A percentile compares a stretch with the other conserved stretches of the same genome.
phyloP scores from a whole-genome alignment of 2,888 invertebrate species.

The Melanostoma scalare region DNA sequence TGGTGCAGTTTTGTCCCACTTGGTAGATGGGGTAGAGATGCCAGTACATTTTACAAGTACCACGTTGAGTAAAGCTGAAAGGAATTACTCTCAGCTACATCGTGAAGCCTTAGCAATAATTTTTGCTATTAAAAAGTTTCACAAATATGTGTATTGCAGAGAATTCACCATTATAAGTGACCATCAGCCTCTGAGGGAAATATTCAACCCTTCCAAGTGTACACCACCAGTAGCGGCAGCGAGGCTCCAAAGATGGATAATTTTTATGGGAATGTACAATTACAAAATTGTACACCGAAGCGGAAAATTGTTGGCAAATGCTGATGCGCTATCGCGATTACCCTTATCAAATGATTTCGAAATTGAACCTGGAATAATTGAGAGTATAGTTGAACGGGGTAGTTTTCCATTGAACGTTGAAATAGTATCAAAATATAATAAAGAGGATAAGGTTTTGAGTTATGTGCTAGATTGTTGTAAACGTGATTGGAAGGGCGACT shows the following conservation, averaged over 20 bases:
- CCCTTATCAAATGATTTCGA: conserved; percentile 1
- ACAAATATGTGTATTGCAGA: conserved; percentile 77
- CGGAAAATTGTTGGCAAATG: conserved; percentile 17
- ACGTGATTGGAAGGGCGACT: conserved; percentile 13
- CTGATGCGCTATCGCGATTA: conserved; percentile 10
- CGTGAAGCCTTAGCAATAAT: conserved; percentile 33
- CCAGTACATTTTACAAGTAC: conserved; percentile 41
- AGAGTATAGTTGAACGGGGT: neutral
- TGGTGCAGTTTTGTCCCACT: conserved; percentile 10
- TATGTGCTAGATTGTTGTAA: neutral
- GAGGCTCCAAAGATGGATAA: conserved; percentile 38
- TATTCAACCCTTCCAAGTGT: conserved; percentile 54
- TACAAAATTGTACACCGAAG: conserved; percentile 10
- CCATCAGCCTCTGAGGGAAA: conserved; percentile 65
- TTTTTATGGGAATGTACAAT: conserved; percentile 30
- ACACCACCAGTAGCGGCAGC: conserved; percentile 21
- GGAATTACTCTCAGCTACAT: conserved; percentile 28
- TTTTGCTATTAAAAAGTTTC: conserved; percentile 20
- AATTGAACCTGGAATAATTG: conserved; percentile 11
- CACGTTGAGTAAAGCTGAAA: conserved; percentile 30
- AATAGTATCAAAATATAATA: conserved; percentile 7
- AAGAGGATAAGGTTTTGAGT: conserved; percentile 9
- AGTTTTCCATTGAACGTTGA: conserved; percentile 1
- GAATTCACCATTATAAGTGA: conserved; percentile 72
- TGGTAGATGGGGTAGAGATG: conserved; percentile 25